phyloP scores from a whole-genome alignment of 2,113 vertebrate genomes.

The Alces alces region DNA sequence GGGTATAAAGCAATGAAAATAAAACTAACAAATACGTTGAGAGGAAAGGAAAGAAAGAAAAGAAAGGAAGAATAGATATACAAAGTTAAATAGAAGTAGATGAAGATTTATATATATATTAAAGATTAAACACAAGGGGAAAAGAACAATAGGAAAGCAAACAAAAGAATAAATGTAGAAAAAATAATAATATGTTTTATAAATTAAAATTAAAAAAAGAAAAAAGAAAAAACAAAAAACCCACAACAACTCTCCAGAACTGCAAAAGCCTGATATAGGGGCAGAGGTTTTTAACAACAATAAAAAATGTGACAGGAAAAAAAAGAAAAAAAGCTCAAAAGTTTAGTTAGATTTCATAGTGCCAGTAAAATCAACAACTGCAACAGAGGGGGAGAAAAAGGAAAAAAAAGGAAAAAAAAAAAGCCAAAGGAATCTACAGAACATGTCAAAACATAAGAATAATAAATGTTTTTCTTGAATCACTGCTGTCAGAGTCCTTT shows the following conservation, averaged over 20 bases:
- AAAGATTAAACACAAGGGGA: background rate
- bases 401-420: background rate
- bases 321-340: background rate
- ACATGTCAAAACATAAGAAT: background rate
- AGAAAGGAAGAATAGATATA: background rate
- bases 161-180: background rate
- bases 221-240: fast-evolving
- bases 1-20: background rate
- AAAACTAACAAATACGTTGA: background rate
- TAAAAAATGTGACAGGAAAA: background rate
- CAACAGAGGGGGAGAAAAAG: background rate
- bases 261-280: background rate
- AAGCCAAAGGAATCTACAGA: background rate
- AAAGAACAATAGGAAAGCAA: background rate
- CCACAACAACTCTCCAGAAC: background rate
- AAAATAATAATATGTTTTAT: background rate
- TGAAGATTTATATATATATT: background rate
- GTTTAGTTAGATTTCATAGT: background rate
- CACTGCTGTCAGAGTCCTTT: background rate
- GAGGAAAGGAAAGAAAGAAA: background rate
- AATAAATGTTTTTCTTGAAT: background rate
- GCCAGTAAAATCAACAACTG: background rate
- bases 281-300: background rate
- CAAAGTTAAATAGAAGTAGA: background rate
- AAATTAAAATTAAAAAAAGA: background rate